Evolutionary conservation across 2,888 invertebrate species (phyloP).

Genomic region (Orthonevra nobilis): DNA sequence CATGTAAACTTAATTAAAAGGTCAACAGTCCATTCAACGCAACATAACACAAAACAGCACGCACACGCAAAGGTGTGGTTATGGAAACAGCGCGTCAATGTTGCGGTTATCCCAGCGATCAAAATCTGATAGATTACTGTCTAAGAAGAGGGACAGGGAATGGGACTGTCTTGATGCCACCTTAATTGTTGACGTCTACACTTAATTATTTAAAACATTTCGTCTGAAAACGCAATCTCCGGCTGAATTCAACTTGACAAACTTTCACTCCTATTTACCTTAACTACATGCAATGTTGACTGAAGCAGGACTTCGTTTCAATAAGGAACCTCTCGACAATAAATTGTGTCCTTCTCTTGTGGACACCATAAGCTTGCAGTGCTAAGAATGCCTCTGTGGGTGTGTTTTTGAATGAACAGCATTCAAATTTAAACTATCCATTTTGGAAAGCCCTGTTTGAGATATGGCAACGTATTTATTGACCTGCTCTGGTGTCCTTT

Average conservation of each 20-base stretch:
- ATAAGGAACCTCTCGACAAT: conserved; percentile 49
- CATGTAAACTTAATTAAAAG: conserved; percentile 15
- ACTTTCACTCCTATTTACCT: conserved; percentile 27
- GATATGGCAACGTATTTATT: conserved; percentile 44
- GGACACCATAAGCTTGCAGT: neutral
- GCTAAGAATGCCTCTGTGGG: neutral
- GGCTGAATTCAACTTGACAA: conserved; percentile 37
- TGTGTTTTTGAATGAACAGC: conserved; percentile 1
- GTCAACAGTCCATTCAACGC: conserved; percentile 10
- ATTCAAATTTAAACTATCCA: conserved; percentile 45
- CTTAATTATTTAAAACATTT: conserved; percentile 60
- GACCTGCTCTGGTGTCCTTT: neutral
- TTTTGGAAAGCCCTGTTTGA: conserved; percentile 22
- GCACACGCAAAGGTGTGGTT: neutral
- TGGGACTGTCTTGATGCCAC: neutral
- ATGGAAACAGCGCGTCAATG: too few relatives aligned
- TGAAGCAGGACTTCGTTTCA: conserved; percentile 51
- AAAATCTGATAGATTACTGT: conserved; percentile 68
- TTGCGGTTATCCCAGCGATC: neutral
- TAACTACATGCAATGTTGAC: conserved; percentile 31
- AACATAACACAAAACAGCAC: too few relatives aligned
- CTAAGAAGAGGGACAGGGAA: conserved; percentile 72
- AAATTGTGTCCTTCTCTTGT: conserved; percentile 26
- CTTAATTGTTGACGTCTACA: neutral
- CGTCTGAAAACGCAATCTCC: conserved; percentile 38